These are phyloP conservation scores for Smittia aterrima DNA, from an alignment of 2,888 invertebrate species.

Conservation along the genomic window DNA sequence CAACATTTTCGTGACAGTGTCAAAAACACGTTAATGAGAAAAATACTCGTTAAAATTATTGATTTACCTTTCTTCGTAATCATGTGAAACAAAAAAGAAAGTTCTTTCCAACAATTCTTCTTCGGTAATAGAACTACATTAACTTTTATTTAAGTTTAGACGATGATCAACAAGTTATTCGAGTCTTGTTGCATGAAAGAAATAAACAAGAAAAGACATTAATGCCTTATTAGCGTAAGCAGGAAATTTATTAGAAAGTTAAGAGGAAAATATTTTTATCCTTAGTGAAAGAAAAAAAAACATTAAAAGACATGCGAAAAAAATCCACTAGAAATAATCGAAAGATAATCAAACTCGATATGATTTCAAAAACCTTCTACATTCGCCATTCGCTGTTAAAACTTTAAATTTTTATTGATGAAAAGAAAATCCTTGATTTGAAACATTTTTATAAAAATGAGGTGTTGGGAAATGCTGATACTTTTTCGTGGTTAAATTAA, in stretches of 20 bases:
- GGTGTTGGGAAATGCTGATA: slow-evolving; percentile 28
- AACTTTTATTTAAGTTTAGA: background rate
- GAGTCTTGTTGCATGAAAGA: slow-evolving; percentile 4
- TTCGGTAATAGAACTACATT: background rate
- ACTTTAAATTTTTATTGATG: background rate
- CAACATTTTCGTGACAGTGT: too few relatives aligned
- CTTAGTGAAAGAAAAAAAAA: background rate
- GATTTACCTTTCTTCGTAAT: background rate
- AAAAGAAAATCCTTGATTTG: background rate
- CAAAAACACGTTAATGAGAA: too few relatives aligned
- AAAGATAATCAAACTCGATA: background rate
- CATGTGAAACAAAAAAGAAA: background rate
- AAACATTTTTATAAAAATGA: background rate
- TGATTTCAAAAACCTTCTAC: background rate
- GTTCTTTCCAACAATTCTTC: background rate
- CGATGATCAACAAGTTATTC: background rate
- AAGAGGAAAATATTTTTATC: slow-evolving; percentile 20
- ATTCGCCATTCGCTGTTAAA: background rate
- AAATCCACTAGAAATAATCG: background rate
- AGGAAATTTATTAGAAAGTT: background rate
- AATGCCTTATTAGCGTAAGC: slow-evolving; percentile 26
- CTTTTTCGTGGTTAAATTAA: background rate
- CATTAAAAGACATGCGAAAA: slow-evolving; percentile 5
- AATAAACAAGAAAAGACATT: background rate
- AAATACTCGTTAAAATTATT: background rate